These are phyloP conservation scores for Notodonta ziczac DNA, from an alignment of 2,888 invertebrate species.

Conservation along the genomic window DNA sequence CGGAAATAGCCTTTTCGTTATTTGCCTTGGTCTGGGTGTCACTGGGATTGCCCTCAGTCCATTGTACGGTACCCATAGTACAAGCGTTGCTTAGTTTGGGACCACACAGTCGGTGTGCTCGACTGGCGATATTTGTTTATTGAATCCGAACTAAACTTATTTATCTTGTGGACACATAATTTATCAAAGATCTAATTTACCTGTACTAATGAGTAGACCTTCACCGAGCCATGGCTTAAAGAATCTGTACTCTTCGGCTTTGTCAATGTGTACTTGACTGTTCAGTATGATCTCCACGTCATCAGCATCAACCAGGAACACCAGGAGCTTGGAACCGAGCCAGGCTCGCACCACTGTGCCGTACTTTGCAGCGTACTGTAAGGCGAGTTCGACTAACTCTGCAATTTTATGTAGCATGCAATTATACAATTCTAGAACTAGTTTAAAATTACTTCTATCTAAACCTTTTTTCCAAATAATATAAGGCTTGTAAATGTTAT, in stretches of 20 bases:
- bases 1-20: too few relatives aligned
- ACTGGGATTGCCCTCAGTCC: too few relatives aligned
- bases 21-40: too few relatives aligned
- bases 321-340: conserved; percentile 82
- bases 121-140: too few relatives aligned
- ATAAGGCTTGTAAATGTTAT: too few relatives aligned
- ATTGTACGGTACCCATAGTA: too few relatives aligned
- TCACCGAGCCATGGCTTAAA: conserved; percentile 93
- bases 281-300: conserved; percentile 90
- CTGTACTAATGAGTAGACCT: conserved; percentile 88
- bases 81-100: too few relatives aligned
- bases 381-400: conserved; percentile 32
- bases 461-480: too few relatives aligned
- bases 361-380: conserved; percentile 30
- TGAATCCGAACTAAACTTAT: too few relatives aligned
- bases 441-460: too few relatives aligned
- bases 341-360: conserved; percentile 53
- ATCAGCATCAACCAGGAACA: conserved; percentile 88
- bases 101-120: too few relatives aligned
- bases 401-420: conserved; percentile 10
- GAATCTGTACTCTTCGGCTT: conserved; percentile 89
- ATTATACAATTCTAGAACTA: too few relatives aligned
- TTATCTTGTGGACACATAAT: neutral
- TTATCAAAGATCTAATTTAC: conserved; percentile 12
- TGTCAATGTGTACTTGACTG: conserved; percentile 90